These are phyloP conservation scores for Merluccius polli DNA, from an alignment of 2,797 vertebrate species.

Conservation along the genomic window DNA sequence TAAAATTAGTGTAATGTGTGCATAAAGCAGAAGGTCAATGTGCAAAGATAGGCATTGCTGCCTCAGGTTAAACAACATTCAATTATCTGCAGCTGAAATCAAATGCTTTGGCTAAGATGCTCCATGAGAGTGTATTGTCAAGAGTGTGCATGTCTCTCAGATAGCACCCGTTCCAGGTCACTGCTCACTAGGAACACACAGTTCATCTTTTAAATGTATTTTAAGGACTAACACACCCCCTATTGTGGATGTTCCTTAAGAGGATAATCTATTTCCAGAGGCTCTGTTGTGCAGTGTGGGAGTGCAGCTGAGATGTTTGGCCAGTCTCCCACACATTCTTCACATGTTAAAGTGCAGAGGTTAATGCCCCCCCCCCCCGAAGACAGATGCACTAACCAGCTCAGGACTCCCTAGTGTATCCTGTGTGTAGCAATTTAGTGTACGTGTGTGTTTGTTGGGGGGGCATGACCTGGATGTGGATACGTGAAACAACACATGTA, in stretches of 20 bases:
- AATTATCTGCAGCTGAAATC: not conserved
- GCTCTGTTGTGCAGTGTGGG: constrained; percentile 65
- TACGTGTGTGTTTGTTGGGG: not conserved
- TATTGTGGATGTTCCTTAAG: constrained; percentile 45
- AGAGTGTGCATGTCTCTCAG: not conserved
- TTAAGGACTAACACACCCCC: constrained; percentile 30
- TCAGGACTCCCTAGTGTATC: constrained; percentile 22
- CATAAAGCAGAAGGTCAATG: not conserved
- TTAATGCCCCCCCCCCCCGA: constrained; percentile 29
- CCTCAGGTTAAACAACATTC: not conserved
- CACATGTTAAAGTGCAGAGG: constrained; percentile 72
- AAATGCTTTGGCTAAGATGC: not conserved
- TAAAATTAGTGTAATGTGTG: not conserved
- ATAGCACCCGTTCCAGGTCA: constrained; percentile 14
- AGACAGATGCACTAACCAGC: constrained; percentile 29
- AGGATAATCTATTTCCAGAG: constrained; percentile 67
- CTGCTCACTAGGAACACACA: constrained; percentile 10
- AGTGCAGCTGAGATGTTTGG: constrained; percentile 73
- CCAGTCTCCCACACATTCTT: constrained; percentile 69
- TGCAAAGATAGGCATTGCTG: not conserved
- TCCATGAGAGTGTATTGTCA: too few species aligned
- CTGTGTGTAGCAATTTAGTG: not conserved
- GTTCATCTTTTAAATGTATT: not conserved
- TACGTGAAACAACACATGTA: not conserved
- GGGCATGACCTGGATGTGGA: constrained; percentile 1